Conservation (phyloP, 2,888 invertebrate genomes). For the Germaria angustata region DNA sequence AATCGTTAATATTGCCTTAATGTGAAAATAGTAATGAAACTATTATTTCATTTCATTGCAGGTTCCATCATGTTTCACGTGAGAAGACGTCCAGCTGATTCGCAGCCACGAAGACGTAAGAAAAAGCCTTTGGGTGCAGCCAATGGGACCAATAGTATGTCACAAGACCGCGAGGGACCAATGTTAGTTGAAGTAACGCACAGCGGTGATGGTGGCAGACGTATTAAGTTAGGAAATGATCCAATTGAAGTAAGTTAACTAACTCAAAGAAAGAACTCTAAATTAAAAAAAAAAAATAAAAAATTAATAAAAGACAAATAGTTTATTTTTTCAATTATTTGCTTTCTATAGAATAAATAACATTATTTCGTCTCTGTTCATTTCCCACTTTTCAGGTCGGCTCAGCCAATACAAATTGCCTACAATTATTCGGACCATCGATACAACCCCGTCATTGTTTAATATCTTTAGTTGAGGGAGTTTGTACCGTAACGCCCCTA, state of each 20-base stretch:
- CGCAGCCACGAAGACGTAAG: constrained; percentile 93
- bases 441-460: constrained; percentile 97
- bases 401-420: constrained; percentile 88
- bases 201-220: constrained; percentile 83
- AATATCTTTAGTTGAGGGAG: constrained; percentile 94
- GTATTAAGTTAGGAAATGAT: constrained; percentile 83
- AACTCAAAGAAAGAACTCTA: neutral
- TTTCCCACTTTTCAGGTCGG: constrained; percentile 82
- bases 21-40: neutral
- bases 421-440: constrained; percentile 92
- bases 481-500: constrained; percentile 95
- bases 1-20: neutral
- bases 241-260: constrained; percentile 83
- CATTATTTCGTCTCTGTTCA: neutral
- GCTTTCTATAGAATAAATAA: neutral
- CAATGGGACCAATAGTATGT: constrained; percentile 81
- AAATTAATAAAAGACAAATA: neutral
- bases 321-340: neutral
- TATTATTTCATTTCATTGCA: constrained; percentile 74
- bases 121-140: constrained; percentile 84
- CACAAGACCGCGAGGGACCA: constrained; percentile 85
- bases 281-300: neutral
- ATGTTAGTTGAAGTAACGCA: constrained; percentile 83
- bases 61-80: constrained; percentile 99
- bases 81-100: constrained; percentile 93